phyloP scores from a whole-genome alignment of 1,140 invertebrate species.

The Cotesia typhae region DNA sequence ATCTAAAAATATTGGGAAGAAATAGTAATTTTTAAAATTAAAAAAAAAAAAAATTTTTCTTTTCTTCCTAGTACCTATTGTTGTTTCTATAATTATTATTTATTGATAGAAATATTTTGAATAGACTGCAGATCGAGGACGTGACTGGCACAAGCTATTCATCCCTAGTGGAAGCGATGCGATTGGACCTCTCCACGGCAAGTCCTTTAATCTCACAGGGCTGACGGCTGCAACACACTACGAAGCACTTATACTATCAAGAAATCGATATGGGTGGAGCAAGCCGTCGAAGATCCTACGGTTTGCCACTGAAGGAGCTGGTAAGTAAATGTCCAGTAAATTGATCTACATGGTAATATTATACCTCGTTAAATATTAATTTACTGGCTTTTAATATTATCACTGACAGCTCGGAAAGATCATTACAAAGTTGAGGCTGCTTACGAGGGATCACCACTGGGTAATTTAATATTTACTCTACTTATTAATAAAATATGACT shows the following conservation, averaged over 20 bases:
- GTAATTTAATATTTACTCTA: conserved; percentile 26
- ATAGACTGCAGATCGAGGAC: conserved; percentile 44
- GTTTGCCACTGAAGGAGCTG: conserved; percentile 73
- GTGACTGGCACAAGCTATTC: conserved; percentile 73
- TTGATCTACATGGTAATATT: background rate
- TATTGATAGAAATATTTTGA: conserved; percentile 17
- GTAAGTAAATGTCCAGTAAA: conserved; percentile 57
- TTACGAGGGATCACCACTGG: conserved; percentile 30
- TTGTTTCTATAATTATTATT: background rate
- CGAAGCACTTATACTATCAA: conserved; percentile 74
- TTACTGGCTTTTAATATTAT: conserved; percentile 4
- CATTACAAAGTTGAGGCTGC: conserved; percentile 32
- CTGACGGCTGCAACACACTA: conserved; percentile 74
- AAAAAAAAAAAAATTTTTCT: too few relatives aligned
- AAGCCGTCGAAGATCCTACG: conserved; percentile 71
- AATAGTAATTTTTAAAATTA: too few relatives aligned
- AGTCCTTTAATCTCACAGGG: conserved; percentile 73
- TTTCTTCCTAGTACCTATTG: too few relatives aligned
- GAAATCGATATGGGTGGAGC: conserved; percentile 78
- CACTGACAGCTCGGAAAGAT: conserved; percentile 25
- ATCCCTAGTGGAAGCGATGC: conserved; percentile 71
- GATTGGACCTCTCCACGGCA: conserved; percentile 72
- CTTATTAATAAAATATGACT: background rate
- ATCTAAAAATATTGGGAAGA: too few relatives aligned
- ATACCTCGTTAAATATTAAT: conserved; percentile 13